A percentile compares a stretch with the other conserved stretches of the same genome.
Conservation (phyloP, 2,888 invertebrate species). For the Brachylomia viminalis region DNA sequence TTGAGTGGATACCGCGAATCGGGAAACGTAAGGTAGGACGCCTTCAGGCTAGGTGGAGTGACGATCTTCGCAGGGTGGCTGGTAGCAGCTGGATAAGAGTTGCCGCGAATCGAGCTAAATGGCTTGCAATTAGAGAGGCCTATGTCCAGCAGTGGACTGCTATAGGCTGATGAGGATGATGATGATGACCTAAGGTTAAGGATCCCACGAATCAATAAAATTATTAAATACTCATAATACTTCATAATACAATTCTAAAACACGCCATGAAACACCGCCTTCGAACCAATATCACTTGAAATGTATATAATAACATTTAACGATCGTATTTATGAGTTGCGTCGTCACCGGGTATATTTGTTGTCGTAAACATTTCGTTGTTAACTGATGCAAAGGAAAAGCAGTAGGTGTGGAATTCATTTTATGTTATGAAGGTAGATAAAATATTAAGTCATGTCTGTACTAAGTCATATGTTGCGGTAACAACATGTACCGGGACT, state of each 20-base stretch:
- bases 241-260: slow-evolving; percentile 38
- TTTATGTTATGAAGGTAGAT: slow-evolving; percentile 1
- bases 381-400: slow-evolving; percentile 54
- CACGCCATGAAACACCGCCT: slow-evolving; percentile 27
- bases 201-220: slow-evolving; percentile 12
- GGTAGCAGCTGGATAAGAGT: too few relatives aligned
- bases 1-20: too few relatives aligned
- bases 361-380: slow-evolving; percentile 71
- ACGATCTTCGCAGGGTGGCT: too few relatives aligned
- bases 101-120: too few relatives aligned
- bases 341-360: slow-evolving; percentile 62
- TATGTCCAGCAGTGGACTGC: too few relatives aligned
- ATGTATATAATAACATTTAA: slow-evolving; percentile 74
- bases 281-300: slow-evolving; percentile 69
- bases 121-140: too few relatives aligned
- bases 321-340: slow-evolving; percentile 70
- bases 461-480: not conserved
- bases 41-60: too few relatives aligned
- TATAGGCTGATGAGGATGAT: too few relatives aligned
- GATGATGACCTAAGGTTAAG: not conserved
- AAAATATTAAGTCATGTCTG: not conserved
- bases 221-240: slow-evolving; percentile 18
- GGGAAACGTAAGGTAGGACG: too few relatives aligned
- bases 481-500: not conserved
- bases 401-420: slow-evolving; percentile 41